Conservation (phyloP, 2,888 invertebrate species). For the Magallana nippona region DNA sequence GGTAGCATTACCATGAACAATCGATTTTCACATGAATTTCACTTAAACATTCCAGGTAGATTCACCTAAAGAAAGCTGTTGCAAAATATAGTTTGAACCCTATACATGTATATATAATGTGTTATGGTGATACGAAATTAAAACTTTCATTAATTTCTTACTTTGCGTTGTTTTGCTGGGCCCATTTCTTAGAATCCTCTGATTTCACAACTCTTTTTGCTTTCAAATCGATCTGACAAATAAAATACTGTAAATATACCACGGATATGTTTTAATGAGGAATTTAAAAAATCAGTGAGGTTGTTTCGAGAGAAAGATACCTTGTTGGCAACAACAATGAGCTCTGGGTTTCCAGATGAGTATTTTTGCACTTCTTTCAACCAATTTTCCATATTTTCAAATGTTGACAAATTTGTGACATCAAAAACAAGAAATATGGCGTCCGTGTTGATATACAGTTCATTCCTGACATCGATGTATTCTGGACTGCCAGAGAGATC, state of each 20-base stretch:
- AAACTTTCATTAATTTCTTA: constrained; percentile 53
- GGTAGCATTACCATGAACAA: too few species aligned
- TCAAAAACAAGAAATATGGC: constrained; percentile 77
- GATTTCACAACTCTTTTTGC: constrained; percentile 68
- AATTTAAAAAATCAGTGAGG: neutral
- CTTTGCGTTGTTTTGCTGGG: constrained; percentile 69
- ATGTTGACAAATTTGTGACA: constrained; percentile 74
- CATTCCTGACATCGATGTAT: constrained; percentile 77
- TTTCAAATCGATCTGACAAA: constrained; percentile 70
- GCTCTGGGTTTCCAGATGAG: constrained; percentile 61
- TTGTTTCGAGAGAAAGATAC: constrained; percentile 48
- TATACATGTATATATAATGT: too few species aligned
- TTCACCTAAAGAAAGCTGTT: too few species aligned
- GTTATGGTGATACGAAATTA: too few species aligned
- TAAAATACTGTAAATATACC: neutral
- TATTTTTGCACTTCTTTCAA: constrained; percentile 73
- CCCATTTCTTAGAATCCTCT: constrained; percentile 74
- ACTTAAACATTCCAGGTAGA: too few species aligned
- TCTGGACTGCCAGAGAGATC: constrained; percentile 77
- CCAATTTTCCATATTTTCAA: constrained; percentile 76
- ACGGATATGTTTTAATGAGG: neutral
- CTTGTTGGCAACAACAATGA: constrained; percentile 74
- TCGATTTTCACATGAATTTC: too few species aligned
- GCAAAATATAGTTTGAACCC: too few species aligned
- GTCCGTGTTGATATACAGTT: constrained; percentile 76